Conservation (phyloP, 2,888 invertebrate genomes). For the Tenthredo livida region DNA sequence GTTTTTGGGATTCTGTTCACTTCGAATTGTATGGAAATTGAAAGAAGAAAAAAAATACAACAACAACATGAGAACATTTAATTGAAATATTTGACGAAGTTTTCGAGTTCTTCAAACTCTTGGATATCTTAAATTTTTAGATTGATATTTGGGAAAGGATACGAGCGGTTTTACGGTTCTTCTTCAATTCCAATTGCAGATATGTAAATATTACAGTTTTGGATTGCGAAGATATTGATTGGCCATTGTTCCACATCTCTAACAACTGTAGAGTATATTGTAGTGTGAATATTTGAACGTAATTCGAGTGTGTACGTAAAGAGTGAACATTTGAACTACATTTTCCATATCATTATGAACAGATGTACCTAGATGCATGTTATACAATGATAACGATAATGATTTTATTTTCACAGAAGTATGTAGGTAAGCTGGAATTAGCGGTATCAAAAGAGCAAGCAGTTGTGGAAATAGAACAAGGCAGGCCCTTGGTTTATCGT, state of each 20-base stretch:
- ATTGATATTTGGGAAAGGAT: no score
- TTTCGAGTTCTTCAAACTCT: no score
- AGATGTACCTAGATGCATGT: background rate
- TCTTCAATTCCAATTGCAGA: background rate
- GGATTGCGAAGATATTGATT: background rate
- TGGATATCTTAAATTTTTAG: no score
- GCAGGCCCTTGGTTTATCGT: constrained; percentile 68
- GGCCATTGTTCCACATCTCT: background rate
- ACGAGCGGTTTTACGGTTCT: background rate
- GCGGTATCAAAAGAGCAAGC: constrained; percentile 67
- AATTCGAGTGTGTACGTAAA: no score
- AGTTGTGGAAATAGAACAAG: constrained; percentile 64
- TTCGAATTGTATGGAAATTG: background rate
- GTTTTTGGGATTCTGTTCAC: background rate
- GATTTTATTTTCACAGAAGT: constrained; percentile 63
- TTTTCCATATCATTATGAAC: background rate
- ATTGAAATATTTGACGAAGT: background rate
- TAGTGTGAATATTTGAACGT: background rate
- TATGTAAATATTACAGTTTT: no score
- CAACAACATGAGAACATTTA: background rate
- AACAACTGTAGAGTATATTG: no score
- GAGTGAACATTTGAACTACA: background rate
- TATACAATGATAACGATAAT: no score
- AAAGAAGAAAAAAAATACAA: background rate
- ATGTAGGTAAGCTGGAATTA: constrained; percentile 71